Base-by-base conservation (phyloP, 30 jellyfish, hydroid and myxozoan genomes). In the Pseudorhiza aurosa region DNA sequence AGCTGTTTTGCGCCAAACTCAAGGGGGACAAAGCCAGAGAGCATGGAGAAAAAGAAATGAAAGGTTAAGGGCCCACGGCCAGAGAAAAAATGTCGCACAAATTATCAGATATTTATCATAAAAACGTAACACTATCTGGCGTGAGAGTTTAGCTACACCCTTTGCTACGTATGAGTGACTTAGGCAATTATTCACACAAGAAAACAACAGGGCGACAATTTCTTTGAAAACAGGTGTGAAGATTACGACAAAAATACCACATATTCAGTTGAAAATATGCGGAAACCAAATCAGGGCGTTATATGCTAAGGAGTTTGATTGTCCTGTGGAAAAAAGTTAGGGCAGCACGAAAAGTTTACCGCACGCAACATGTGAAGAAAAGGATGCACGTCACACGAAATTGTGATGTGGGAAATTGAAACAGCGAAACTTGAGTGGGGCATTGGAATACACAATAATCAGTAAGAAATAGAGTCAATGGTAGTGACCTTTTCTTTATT, bases 71-170 rank as follows among this genome's bases (percentile, higher is more conserved):
- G n/a, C n/a, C n/a, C n/a, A n/a, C n/a, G n/a, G n/a, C n/a, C n/a
- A n/a, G n/a, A n/a, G n/a, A n/a, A n/a, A n/a, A n/a, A n/a, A n/a
- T n/a, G n/a, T n/a, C n/a, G n/a, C n/a, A n/a, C n/a, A n/a, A n/a
- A n/a, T 2, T 3, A 9, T 10, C 35, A 53, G 35, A 53, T 53
- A 18, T 4, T 2, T 21, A 19, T 53, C 67, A 53, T 12, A 18
- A 2, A 18, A 15, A 53, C 4, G 10, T 21, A 8, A 53, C 5
- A 53, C 24, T 2, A 53, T 18, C 19, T 53, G 5, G 5, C 67
- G 67, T 53, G 67, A 53, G 67, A 53, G 24, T 15, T 53, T 36
- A 10, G 37, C 67, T 8, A 18, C 67, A 21, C 67, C 67, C 67
- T 53, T 53, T 53, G 67, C 24, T n/a, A 53, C 67, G 67, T 53